Evolutionary conservation across 2,888 invertebrate genomes (phyloP), one percentile per base, ranked within the genome.

Genomic region (Heliconius hortense): DNA sequence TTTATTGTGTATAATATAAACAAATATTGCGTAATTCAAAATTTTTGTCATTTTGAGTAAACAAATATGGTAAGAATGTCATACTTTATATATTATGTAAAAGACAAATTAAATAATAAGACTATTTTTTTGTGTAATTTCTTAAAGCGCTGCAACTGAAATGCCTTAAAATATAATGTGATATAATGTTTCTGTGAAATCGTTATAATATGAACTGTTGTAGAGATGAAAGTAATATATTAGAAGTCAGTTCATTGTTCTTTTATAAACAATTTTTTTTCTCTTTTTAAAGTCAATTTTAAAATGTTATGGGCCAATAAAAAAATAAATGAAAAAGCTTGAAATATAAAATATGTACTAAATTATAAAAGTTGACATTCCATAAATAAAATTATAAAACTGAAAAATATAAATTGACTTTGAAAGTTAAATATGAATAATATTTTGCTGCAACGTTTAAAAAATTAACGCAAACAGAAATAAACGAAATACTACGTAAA

Each of bases 141-240:
- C 21, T 56, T 28, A 26, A 28, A 72, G 73, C 72, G 75, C 79
- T 69, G 76, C 80, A 75, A 79, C 80, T 82, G 80, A 81, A 83
- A 86, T 88, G 90, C 90, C 90, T 90, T 89, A 86, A 84, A 81
- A 84, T 83, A 83, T 84, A 87, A 86, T 90, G 90, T 90, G 90
- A 90, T 91, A 90, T 77, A 68, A 73, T 76, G 66, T 75, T 74
- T 72, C 75, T 75, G 75, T 75, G 72, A 68, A 28, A 67, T 76
- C 67, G 76, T 76, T 76, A 60, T 62, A 71, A 53, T 60, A 59
- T 60, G 66, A 66, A 71, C 59, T 68, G 73, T 74, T 71, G 73
- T 71, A 67, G 59, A 60, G 35, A 71, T 71, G 39, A 74, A 70
- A 63, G 24, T 76, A 76, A 76, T 72, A 71, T 76, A 76, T 74